phyloP scores from a whole-genome alignment of 2,797 vertebrate species.

The Leptoclinus maculatus region DNA sequence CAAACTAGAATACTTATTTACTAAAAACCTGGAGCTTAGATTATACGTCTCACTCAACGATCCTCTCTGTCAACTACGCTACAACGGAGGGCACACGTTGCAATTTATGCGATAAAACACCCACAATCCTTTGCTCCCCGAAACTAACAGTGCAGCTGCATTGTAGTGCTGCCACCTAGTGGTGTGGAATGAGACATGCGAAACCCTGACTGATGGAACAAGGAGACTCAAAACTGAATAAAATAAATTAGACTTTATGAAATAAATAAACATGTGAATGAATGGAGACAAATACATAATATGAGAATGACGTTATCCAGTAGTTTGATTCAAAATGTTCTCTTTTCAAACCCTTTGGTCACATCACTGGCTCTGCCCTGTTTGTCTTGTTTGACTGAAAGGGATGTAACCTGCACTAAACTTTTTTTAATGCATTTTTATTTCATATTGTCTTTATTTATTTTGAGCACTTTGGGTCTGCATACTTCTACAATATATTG shows the following conservation, averaged over 20 bases:
- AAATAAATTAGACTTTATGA: not conserved
- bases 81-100: constrained; percentile 25
- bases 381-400: not conserved
- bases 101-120: constrained; percentile 16
- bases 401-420: not conserved
- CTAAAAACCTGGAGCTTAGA: rapidly evolving
- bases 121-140: constrained; percentile 52
- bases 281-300: not conserved
- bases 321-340: not conserved
- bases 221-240: not conserved
- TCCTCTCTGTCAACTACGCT: rapidly evolving
- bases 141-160: rapidly evolving
- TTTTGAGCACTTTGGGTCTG: not conserved
- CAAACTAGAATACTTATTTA: rapidly evolving
- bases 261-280: not conserved
- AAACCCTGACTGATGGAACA: not conserved
- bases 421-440: not conserved
- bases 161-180: constrained; percentile 32
- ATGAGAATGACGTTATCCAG: not conserved
- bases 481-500: not conserved
- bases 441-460: not conserved
- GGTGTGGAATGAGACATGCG: constrained; percentile 29
- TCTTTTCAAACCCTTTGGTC: not conserved
- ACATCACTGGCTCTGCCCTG: not conserved
- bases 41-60: rapidly evolving